phyloP scores from a whole-genome alignment of 2,113 vertebrate species.

The Oophaga pumilio region DNA sequence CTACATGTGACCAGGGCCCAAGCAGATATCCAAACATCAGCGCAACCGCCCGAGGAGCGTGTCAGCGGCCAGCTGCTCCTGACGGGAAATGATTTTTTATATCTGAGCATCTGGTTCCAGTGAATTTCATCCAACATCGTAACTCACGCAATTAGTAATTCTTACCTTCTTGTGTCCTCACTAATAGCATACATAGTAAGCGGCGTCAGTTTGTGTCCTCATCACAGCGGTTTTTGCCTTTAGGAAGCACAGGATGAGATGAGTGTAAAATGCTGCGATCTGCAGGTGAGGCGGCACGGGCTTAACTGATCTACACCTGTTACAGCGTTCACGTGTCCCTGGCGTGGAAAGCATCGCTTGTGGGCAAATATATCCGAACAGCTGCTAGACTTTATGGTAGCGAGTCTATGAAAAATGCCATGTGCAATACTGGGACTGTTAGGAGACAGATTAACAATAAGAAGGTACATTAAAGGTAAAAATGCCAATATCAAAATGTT shows the following conservation, averaged over 20 bases:
- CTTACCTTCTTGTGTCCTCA: background rate
- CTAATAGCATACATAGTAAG: background rate
- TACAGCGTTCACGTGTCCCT: conserved; percentile 19
- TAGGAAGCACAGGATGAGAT: background rate
- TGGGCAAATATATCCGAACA: conserved; percentile 30
- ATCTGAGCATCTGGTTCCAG: conserved; percentile 62
- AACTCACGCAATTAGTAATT: conserved; percentile 47
- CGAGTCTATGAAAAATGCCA: background rate
- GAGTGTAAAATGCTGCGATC: background rate
- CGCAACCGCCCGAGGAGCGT: conserved; percentile 63
- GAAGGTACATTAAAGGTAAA: background rate
- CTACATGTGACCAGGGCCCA: conserved; percentile 55
- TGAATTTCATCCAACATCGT: conserved; percentile 58
- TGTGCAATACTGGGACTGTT: background rate
- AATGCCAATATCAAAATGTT: background rate
- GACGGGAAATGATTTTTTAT: conserved; percentile 61
- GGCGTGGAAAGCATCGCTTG: conserved; percentile 20
- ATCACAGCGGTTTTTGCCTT: background rate
- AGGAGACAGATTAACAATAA: background rate
- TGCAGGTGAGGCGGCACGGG: background rate
- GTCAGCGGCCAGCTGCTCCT: conserved; percentile 66
- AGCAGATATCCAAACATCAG: conserved; percentile 61
- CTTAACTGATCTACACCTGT: conserved; percentile 25
- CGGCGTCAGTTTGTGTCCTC: background rate
- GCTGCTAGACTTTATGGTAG: conserved; percentile 22